Evolutionary conservation across 2,113 vertebrate genomes (phyloP).

Genomic region (Haliaeetus leucogaster): DNA sequence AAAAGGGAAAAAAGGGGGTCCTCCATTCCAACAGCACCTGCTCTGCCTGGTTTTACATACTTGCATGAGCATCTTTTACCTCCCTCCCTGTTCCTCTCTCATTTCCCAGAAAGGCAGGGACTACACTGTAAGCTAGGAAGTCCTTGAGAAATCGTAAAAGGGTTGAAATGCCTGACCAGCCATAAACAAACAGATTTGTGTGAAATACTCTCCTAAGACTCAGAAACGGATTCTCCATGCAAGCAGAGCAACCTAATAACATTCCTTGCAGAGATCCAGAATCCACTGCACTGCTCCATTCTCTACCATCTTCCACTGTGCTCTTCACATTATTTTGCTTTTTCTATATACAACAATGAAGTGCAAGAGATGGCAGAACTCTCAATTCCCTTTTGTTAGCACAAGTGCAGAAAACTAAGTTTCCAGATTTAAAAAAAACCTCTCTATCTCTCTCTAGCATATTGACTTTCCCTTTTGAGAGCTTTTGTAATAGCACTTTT

Average conservation of each 20-base stretch:
- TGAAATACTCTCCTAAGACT: background rate
- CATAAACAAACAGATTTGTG: background rate
- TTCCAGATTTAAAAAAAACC: background rate
- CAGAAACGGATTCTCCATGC: background rate
- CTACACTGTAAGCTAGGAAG: background rate
- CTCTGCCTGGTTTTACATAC: background rate
- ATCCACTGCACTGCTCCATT: background rate
- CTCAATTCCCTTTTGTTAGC: background rate
- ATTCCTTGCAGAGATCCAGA: background rate
- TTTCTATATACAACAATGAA: background rate
- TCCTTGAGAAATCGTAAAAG: background rate
- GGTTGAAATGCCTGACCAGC: background rate
- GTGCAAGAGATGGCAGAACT: background rate
- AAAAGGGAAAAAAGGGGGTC: background rate
- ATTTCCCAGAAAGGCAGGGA: background rate
- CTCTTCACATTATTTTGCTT: background rate
- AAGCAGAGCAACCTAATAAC: background rate
- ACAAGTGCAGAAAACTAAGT: background rate
- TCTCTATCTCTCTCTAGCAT: background rate
- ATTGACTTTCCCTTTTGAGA: background rate
- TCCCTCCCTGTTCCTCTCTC: background rate
- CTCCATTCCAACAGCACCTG: background rate
- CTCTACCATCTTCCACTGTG: background rate
- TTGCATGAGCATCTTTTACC: background rate
- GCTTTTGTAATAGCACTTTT: background rate